These are phyloP conservation scores for Danaus plexippus DNA, from an alignment of 1,140 invertebrate species.

Conservation along the genomic window DNA sequence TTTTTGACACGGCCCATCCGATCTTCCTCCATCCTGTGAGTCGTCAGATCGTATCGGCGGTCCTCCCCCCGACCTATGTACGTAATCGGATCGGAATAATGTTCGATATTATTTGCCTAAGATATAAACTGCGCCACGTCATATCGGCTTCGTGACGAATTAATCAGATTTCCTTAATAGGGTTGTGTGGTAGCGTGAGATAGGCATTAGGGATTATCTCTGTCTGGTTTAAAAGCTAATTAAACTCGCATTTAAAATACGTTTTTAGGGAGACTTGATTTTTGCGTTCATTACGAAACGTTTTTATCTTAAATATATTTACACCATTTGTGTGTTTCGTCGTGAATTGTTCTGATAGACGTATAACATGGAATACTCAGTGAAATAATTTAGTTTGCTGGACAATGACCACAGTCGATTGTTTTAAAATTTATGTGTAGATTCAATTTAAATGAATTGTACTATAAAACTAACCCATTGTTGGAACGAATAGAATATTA, in stretches of 20 bases:
- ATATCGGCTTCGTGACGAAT: conserved; percentile 7
- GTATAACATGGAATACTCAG: too few species aligned
- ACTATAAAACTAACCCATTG: background rate
- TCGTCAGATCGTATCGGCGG: conserved; percentile 20
- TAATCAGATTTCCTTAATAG: conserved; percentile 7
- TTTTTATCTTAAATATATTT: too few species aligned
- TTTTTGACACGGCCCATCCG: conserved; percentile 3
- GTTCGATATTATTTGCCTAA: conserved; percentile 34
- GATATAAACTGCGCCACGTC: conserved; percentile 19
- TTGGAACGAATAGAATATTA: too few species aligned
- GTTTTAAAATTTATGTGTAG: conserved; percentile 8
- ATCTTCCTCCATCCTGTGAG: background rate
- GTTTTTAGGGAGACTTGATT: too few species aligned
- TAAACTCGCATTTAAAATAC: too few species aligned
- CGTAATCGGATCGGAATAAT: conserved; percentile 29
- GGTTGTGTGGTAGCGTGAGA: conserved; percentile 3
- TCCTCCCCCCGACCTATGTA: conserved; percentile 12
- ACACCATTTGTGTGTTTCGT: too few species aligned
- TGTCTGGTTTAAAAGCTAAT: too few species aligned
- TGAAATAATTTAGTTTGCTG: background rate
- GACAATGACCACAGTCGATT: conserved; percentile 2
- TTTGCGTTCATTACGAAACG: too few species aligned
- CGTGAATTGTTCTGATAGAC: too few species aligned
- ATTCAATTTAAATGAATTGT: conserved; percentile 12
- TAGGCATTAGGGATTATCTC: background rate